These are phyloP conservation scores for Ecliptopera silaceata DNA, from an alignment of 2,888 invertebrate genomes.

Conservation along the genomic window DNA sequence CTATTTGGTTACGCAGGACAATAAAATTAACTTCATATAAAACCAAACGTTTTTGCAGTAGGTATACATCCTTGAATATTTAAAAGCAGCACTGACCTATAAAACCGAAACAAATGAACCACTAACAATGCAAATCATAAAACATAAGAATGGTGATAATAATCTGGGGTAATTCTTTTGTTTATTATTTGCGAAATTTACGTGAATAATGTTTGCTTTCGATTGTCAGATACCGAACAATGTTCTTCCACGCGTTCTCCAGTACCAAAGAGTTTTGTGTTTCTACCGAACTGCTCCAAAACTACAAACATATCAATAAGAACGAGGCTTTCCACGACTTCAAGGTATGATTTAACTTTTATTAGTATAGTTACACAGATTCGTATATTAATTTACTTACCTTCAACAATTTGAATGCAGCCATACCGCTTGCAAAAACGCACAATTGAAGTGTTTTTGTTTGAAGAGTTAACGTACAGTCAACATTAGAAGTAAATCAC, in stretches of 20 bases:
- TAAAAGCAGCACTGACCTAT: neutral
- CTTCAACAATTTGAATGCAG: conserved; percentile 9
- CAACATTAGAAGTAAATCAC: too few relatives aligned
- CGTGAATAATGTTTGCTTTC: conserved; percentile 13
- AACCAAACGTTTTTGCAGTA: too few relatives aligned
- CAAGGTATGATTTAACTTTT: conserved; percentile 73
- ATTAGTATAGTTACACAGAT: conserved; percentile 6
- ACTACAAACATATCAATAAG: conserved; percentile 87
- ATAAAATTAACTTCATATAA: neutral
- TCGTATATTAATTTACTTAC: conserved; percentile 7
- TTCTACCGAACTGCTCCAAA: conserved; percentile 87
- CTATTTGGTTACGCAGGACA: conserved; percentile 17
- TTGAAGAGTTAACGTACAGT: too few relatives aligned
- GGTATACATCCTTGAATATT: too few relatives aligned
- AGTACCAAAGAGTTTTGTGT: conserved; percentile 92
- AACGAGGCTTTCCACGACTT: conserved; percentile 87
- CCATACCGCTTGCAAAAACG: neutral
- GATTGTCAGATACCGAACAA: conserved; percentile 82
- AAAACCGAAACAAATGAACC: too few relatives aligned
- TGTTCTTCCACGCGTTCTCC: conserved; percentile 92
- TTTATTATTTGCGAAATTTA: conserved; percentile 29
- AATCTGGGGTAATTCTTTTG: conserved; percentile 27
- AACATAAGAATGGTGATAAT: neutral
- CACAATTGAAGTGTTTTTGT: too few relatives aligned
- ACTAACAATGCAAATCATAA: conserved; percentile 4